phyloP scores from a whole-genome alignment of 2,888 invertebrate species.

The Microplitis deprimator region DNA sequence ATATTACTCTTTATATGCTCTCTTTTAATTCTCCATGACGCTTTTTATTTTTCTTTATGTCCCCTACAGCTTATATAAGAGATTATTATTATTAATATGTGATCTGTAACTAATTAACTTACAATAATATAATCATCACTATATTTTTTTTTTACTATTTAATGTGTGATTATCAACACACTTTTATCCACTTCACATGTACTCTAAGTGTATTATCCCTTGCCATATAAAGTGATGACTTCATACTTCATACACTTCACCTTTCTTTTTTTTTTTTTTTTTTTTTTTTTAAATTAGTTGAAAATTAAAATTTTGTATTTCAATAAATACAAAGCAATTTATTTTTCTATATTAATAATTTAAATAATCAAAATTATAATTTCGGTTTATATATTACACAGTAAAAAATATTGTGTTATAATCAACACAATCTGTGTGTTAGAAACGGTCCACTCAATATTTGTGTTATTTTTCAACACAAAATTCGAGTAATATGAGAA shows the following conservation, averaged over 20 bases:
- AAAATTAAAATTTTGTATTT: too few relatives aligned
- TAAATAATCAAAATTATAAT: too few relatives aligned
- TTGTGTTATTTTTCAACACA: too few relatives aligned
- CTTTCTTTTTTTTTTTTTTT: not conserved
- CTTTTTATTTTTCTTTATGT: not conserved
- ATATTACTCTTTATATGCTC: not conserved
- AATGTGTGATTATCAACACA: slow-evolving; percentile 22
- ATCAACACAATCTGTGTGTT: too few relatives aligned
- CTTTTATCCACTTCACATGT: not conserved
- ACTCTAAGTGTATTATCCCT: not conserved
- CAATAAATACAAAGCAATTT: too few relatives aligned
- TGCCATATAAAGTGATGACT: not conserved
- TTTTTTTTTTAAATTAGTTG: not conserved
- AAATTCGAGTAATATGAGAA: too few relatives aligned
- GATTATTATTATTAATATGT: not conserved
- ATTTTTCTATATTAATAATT: too few relatives aligned
- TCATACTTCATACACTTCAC: too few relatives aligned
- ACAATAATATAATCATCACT: slow-evolving; percentile 37
- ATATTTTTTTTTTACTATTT: not conserved
- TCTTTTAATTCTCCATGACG: slow-evolving; percentile 8
- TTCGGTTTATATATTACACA: too few relatives aligned
- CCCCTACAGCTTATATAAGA: too few relatives aligned
- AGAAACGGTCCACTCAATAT: too few relatives aligned
- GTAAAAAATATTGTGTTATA: too few relatives aligned
- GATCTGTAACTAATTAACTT: not conserved